Conservation (phyloP, 2,113 vertebrate genomes). For the human (Homo sapiens) region DNA sequence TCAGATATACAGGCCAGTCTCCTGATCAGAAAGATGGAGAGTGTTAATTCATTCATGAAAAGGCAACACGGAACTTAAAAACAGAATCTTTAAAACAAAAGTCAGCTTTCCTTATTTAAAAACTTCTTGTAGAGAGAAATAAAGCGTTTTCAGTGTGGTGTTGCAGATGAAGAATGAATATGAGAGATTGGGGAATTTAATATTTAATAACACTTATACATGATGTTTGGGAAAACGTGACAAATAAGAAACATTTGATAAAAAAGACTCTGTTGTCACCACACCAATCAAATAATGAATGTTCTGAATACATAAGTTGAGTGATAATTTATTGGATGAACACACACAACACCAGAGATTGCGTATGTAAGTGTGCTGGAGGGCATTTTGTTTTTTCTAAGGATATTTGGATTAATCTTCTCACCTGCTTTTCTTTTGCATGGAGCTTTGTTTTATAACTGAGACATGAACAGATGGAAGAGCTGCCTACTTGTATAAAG, state of each 20-base stretch:
- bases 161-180: neutral
- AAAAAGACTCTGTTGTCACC: neutral
- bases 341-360: neutral
- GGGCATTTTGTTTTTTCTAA: neutral
- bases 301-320: neutral
- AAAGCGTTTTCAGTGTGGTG: neutral
- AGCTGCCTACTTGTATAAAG: neutral
- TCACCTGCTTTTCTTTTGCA: neutral
- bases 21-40: neutral
- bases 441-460: neutral
- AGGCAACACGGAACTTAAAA: neutral
- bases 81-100: neutral
- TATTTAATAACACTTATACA: slow-evolving; percentile 9
- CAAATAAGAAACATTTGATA: neutral
- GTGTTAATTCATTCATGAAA: neutral
- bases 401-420: neutral
- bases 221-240: neutral
- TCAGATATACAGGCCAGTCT: neutral
- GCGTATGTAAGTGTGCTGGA: neutral
- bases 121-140: neutral
- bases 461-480: neutral
- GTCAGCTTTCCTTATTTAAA: neutral
- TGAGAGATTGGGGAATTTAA: neutral
- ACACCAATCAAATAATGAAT: neutral
- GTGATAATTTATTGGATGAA: neutral